A percentile compares a stretch with the other conserved stretches of the same genome.
These are phyloP conservation scores for Trachurus trachurus DNA, from an alignment of 2,797 vertebrate species.

Conservation along the genomic window DNA sequence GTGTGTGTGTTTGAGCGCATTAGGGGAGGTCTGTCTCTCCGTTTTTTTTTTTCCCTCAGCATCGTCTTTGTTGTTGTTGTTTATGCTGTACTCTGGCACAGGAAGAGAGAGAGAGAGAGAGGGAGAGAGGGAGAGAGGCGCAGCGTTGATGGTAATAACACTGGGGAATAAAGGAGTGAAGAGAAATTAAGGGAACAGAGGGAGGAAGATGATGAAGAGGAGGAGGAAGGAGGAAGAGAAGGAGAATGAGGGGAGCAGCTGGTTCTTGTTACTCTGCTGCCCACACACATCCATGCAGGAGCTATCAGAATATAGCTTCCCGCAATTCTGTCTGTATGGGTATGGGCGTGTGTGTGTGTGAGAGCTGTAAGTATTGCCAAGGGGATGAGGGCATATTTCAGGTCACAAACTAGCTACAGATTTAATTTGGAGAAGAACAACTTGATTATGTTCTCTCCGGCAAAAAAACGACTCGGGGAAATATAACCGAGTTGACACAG, in stretches of 20 bases:
- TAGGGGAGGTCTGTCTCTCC: constrained; percentile 31
- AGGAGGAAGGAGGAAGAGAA: constrained; percentile 32
- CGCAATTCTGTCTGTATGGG: constrained; percentile 35
- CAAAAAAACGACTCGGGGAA: constrained; percentile 51
- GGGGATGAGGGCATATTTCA: constrained; percentile 75
- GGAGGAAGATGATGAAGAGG: constrained; percentile 17
- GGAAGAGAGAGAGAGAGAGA: constrained; percentile 21
- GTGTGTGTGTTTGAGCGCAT: neutral
- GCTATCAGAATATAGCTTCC: constrained; percentile 62
- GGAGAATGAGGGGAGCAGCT: constrained; percentile 69
- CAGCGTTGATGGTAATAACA: constrained; percentile 61
- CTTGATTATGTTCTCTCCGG: constrained; percentile 75
- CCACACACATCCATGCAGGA: constrained; percentile 68
- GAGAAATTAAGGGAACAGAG: constrained; percentile 45
- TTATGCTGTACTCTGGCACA: constrained; percentile 52
- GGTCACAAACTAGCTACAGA: constrained; percentile 78
- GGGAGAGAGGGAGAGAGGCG: constrained; percentile 21
- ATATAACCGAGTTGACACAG: constrained; percentile 60
- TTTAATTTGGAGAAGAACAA: constrained; percentile 79
- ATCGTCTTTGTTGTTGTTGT: constrained; percentile 51
- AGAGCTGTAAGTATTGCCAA: constrained; percentile 60
- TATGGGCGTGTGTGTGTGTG: constrained; percentile 3
- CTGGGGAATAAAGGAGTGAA: constrained; percentile 41
- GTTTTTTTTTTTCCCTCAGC: constrained; percentile 18
- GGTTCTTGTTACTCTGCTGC: constrained; percentile 68